These are phyloP conservation scores for Nothura maculosa DNA, from an alignment of 2,797 vertebrate species.

Conservation along the genomic window DNA sequence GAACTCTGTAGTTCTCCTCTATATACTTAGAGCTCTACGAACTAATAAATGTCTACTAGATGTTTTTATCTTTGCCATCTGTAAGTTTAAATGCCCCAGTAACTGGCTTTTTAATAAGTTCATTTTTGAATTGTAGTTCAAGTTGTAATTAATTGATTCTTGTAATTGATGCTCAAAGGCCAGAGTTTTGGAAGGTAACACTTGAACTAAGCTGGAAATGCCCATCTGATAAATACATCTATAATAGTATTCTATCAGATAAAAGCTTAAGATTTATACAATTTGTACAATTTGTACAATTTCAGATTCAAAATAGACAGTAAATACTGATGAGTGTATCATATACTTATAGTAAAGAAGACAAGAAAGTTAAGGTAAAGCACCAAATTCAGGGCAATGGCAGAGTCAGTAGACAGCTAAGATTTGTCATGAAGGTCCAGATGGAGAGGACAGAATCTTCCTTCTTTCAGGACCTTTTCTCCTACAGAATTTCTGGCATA, in stretches of 20 bases:
- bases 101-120: background rate
- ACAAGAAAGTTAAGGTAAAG: background rate
- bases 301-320: background rate
- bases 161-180: background rate
- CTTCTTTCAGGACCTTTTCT: background rate
- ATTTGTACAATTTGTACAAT: too few species aligned
- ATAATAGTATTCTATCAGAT: background rate
- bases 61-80: background rate
- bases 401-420: background rate
- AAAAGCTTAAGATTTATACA: too few species aligned
- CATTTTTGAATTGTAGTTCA: background rate
- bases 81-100: background rate
- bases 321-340: background rate
- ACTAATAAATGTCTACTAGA: background rate
- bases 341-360: background rate
- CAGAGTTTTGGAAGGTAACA: background rate
- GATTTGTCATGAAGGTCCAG: background rate
- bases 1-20: background rate
- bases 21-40: background rate
- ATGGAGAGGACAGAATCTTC: background rate
- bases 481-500: rapidly evolving
- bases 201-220: background rate
- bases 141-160: background rate
- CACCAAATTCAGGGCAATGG: background rate
- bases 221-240: background rate